Base-by-base conservation (phyloP, 2,113 vertebrate genomes). In the Mormyrus iriodes region DNA sequence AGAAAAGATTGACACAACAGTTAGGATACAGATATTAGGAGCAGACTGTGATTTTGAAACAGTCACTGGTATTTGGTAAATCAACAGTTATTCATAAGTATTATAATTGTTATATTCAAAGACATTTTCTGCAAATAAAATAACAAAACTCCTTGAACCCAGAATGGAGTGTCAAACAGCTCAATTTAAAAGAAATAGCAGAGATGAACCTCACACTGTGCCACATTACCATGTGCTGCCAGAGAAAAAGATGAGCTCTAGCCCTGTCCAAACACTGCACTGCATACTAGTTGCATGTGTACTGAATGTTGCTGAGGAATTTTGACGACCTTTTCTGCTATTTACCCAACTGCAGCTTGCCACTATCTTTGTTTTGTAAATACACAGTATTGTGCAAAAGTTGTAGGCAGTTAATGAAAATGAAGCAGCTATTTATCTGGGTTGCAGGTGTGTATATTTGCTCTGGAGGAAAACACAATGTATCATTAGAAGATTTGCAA, bases 1-100 rank as follows among this genome's bases (percentile, higher is more conserved):
- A 88, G 88, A 88, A 89, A 91, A 76, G 58, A 65, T 65, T 65
- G n/a, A 24, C 31, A 76, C 3, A 35, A 73, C 13, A 13, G 65
- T 69, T 69, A 69, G 65, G 13, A 73, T 76, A 39, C 15, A 8
- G 12, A 39, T 76, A 39, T 39, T 76, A 76, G 15, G 13, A 39
- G 69, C 31, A 76, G 31, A 17, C 13, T 73, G 31, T 73, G 0
- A 19, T 76, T 76, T 76, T 76, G 39, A 10, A 19, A 7, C 35
- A 15, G 69, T 39, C 4, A 35, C 73, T 79, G 73, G 10, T 17
- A 42, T 79, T 79, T 79, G 31, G 4, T 42, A 42, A 17, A 76
- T 76, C 15, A 76, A 35, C 27, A 39, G 35, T 42, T 79, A 35
- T 79, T 19, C 35, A 19, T 42, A 19, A 42, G 17, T 7, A 35